These are phyloP conservation scores for Kryphioiulus occultus DNA, from an alignment of 2,888 invertebrate genomes.

Conservation along the genomic window DNA sequence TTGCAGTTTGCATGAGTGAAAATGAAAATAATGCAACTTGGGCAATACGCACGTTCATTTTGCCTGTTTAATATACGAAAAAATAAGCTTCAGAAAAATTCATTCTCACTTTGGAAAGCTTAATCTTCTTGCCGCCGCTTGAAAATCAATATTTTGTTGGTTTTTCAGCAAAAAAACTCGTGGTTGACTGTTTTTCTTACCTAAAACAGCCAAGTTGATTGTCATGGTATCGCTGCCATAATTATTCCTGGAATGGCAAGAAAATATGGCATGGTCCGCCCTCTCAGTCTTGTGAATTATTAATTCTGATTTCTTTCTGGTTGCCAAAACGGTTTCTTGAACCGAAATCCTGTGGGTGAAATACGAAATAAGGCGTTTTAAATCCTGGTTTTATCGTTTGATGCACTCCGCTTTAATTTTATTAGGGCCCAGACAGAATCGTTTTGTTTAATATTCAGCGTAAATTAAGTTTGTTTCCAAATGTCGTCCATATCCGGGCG, in stretches of 20 bases:
- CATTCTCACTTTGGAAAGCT: neutral
- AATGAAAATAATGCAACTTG: neutral
- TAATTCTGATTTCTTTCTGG: slow-evolving; percentile 51
- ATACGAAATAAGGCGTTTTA: neutral
- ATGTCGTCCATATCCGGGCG: neutral
- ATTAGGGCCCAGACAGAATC: neutral
- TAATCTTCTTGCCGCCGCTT: neutral
- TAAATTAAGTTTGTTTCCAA: neutral
- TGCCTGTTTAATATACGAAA: neutral
- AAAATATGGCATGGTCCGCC: slow-evolving; percentile 51
- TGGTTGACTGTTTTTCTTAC: neutral
- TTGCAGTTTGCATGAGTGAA: neutral
- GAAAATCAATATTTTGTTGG: neutral
- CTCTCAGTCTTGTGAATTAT: slow-evolving; percentile 51
- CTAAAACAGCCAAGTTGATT: slow-evolving; percentile 48
- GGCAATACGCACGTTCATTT: neutral
- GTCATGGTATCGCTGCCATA: slow-evolving; percentile 51
- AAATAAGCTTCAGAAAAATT: neutral
- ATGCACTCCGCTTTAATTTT: neutral
- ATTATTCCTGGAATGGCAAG: slow-evolving; percentile 51
- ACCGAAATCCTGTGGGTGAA: slow-evolving; percentile 44
- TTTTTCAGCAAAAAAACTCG: neutral
- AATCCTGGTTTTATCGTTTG: neutral
- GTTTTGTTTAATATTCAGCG: neutral
- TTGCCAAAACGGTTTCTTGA: slow-evolving; percentile 45